These are phyloP conservation scores for Nibea coibor DNA, from an alignment of 2,113 vertebrate genomes.

Conservation along the genomic window DNA sequence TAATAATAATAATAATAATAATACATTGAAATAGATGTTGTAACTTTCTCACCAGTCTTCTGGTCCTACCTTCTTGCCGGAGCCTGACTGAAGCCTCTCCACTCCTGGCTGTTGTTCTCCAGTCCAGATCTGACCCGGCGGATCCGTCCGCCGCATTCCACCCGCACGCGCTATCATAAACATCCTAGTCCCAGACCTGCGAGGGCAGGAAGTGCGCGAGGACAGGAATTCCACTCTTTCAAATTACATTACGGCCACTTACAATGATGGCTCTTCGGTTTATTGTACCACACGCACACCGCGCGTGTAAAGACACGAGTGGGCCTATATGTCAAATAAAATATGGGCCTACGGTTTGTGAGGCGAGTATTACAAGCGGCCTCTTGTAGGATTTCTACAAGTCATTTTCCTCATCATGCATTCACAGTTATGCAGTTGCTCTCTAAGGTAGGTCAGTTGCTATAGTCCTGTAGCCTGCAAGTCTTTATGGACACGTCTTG, in stretches of 20 bases:
- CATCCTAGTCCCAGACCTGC: slow-evolving; percentile 78
- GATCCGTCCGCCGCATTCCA: slow-evolving; percentile 83
- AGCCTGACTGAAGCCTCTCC: slow-evolving; percentile 1
- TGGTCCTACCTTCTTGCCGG: background rate
- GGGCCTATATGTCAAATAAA: background rate
- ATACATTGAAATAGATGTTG: background rate
- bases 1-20: background rate
- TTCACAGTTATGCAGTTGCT: background rate
- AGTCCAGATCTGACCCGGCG: slow-evolving; percentile 75
- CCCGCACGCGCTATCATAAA: slow-evolving; percentile 80
- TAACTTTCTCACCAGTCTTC: background rate
- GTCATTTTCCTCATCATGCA: background rate
- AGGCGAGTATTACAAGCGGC: background rate
- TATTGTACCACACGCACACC: slow-evolving; percentile 28
- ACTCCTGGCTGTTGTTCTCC: slow-evolving; percentile 37
- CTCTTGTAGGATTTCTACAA: background rate
- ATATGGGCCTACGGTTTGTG: too few relatives aligned
- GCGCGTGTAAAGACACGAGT: background rate
- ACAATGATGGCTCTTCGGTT: slow-evolving; percentile 44
- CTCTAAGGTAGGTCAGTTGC: background rate
- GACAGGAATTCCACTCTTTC: slow-evolving; percentile 83
- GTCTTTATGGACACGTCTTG: background rate
- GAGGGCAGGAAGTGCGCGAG: slow-evolving; percentile 81
- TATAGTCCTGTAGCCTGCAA: background rate
- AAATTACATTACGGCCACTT: slow-evolving; percentile 67